Percentiles rank a stretch among this genome's conserved stretches.
Conservation (phyloP, 2,113 vertebrate genomes). For the Apteryx mantelli region DNA sequence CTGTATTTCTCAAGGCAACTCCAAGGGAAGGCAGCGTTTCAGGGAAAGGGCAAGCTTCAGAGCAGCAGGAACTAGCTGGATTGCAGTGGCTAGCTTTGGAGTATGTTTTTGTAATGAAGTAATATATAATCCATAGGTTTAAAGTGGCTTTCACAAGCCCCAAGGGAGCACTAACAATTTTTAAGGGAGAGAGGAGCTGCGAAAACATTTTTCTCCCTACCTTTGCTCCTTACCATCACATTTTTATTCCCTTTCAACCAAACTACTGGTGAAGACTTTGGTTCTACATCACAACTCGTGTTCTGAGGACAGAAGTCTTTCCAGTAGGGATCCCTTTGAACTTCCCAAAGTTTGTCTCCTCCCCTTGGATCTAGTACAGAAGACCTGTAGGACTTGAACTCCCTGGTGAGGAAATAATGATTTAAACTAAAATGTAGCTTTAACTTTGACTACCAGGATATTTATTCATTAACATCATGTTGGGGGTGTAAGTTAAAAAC, state of each 20-base stretch:
- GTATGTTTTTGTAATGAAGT: neutral
- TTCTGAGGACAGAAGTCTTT: neutral
- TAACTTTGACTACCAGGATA: neutral
- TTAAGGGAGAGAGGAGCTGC: slow-evolving; percentile 1
- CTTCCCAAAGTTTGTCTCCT: neutral
- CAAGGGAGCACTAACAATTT: neutral
- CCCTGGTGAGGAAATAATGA: neutral
- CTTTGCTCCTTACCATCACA: too few relatives aligned
- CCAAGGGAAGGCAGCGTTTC: neutral
- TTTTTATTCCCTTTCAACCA: slow-evolving; percentile 4
- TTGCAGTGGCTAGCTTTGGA: neutral
- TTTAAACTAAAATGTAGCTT: neutral
- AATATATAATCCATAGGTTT: slow-evolving; percentile 28
- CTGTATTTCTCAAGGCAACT: neutral
- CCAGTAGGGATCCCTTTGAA: neutral
- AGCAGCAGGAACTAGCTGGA: neutral
- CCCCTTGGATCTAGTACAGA: neutral
- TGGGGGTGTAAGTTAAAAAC: neutral
- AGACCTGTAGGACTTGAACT: neutral
- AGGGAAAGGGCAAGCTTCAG: neutral
- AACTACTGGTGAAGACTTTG: slow-evolving; percentile 31
- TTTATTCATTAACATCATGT: neutral
- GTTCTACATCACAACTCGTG: neutral
- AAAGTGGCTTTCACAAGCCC: neutral
- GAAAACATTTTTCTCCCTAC: neutral